phyloP scores from a whole-genome alignment of 2,797 vertebrate genomes.

The Loriculus beryllinus region DNA sequence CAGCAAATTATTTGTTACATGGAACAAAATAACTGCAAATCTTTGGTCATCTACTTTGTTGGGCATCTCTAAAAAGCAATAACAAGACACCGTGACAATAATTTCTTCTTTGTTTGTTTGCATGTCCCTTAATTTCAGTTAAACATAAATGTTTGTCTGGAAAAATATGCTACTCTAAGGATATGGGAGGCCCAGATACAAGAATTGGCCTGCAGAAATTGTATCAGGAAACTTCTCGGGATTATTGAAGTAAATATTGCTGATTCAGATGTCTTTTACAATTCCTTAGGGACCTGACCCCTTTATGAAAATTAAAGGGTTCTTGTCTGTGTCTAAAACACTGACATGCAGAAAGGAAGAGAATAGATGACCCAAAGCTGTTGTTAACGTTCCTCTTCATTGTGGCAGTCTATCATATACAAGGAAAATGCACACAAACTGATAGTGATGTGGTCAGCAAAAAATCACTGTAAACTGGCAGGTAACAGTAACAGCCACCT shows the following conservation, averaged over 20 bases:
- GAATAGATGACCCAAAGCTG: background rate
- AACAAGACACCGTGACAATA: background rate
- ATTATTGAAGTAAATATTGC: background rate
- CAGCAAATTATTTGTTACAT: background rate
- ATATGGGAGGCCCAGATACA: background rate
- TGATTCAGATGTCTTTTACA: background rate
- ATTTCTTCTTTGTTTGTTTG: background rate
- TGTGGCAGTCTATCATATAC: background rate
- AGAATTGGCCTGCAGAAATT: background rate
- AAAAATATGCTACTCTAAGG: background rate
- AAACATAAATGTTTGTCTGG: background rate
- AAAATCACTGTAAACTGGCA: background rate
- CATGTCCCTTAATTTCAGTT: background rate
- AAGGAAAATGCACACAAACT: background rate
- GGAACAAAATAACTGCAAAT: background rate
- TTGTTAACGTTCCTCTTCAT: background rate
- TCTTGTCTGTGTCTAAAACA: background rate
- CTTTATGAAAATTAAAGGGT: conserved; percentile 45
- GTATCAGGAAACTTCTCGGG: background rate
- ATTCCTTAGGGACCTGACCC: background rate
- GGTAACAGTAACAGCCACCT: background rate
- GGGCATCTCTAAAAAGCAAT: background rate
- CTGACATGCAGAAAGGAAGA: background rate
- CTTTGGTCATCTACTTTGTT: background rate
- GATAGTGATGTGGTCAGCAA: background rate